A percentile compares a stretch with the other conserved stretches of the same genome.
Evolutionary conservation across 2,797 vertebrate genomes (phyloP).

Genomic region (Tolypeutes matacus): DNA sequence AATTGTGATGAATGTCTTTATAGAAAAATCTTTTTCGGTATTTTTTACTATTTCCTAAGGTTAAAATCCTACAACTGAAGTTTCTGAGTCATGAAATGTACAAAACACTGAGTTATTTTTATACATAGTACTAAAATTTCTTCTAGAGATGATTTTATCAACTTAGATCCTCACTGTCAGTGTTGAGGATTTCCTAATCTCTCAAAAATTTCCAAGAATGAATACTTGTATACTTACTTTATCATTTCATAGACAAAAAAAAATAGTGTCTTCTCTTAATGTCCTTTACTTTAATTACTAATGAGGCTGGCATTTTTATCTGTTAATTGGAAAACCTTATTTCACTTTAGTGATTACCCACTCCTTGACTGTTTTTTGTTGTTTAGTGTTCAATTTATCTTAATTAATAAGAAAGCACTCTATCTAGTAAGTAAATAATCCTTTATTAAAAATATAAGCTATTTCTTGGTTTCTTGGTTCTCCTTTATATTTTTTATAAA

Average conservation of each 20-base stretch:
- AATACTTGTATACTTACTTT: not conserved
- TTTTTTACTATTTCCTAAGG: not conserved
- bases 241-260: not conserved
- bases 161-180: not conserved
- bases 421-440: not conserved
- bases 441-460: not conserved
- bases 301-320: not conserved
- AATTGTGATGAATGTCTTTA: not conserved
- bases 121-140: not conserved
- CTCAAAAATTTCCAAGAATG: not conserved
- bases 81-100: conserved; percentile 3
- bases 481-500: conserved; percentile 1
- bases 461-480: not conserved
- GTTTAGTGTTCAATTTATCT: not conserved
- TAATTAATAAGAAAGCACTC: not conserved
- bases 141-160: not conserved
- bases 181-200: not conserved
- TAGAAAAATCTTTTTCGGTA: not conserved
- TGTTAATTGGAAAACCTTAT: conserved; percentile 2
- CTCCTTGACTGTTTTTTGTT: not conserved
- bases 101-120: conserved; percentile 28
- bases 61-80: not conserved
- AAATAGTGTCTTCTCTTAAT: not conserved
- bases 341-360: not conserved
- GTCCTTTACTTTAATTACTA: not conserved